Conservation (phyloP, 2,113 vertebrate genomes). For the Gallinago paraguaiae region DNA sequence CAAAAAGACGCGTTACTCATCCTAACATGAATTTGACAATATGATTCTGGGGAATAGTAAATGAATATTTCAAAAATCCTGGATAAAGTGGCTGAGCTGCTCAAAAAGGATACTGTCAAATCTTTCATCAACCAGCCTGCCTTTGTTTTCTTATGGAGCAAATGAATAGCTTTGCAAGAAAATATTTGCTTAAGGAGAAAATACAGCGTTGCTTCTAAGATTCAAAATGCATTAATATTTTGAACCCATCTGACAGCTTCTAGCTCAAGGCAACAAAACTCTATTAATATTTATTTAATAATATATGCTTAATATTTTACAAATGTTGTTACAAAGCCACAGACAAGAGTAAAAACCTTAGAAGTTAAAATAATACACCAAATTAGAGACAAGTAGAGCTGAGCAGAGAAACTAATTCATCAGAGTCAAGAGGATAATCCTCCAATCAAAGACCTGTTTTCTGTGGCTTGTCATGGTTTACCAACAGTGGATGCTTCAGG, state of each 20-base stretch:
- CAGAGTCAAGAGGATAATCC: background rate
- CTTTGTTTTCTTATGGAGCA: background rate
- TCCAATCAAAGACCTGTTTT: background rate
- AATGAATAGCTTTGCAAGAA: conserved; percentile 12
- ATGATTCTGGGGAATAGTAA: background rate
- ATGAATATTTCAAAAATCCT: background rate
- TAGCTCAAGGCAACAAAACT: conserved; percentile 16
- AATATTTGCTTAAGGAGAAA: background rate
- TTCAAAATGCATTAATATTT: background rate
- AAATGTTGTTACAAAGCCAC: background rate
- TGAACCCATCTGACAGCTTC: conserved; percentile 17
- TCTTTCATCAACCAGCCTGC: background rate
- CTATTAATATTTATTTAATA: conserved; percentile 21
- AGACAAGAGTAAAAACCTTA: background rate
- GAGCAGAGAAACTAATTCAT: background rate
- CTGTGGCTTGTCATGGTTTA: background rate
- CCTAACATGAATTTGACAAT: background rate
- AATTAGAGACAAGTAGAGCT: background rate
- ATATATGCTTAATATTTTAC: background rate
- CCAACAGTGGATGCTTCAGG: background rate
- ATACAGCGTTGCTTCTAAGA: background rate
- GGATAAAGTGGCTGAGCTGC: background rate
- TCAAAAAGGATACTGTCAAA: background rate
- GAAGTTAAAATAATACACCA: background rate
- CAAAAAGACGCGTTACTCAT: background rate